These are phyloP conservation scores for Okamejei kenojei DNA, from an alignment of 2,797 vertebrate genomes.

Conservation along the genomic window DNA sequence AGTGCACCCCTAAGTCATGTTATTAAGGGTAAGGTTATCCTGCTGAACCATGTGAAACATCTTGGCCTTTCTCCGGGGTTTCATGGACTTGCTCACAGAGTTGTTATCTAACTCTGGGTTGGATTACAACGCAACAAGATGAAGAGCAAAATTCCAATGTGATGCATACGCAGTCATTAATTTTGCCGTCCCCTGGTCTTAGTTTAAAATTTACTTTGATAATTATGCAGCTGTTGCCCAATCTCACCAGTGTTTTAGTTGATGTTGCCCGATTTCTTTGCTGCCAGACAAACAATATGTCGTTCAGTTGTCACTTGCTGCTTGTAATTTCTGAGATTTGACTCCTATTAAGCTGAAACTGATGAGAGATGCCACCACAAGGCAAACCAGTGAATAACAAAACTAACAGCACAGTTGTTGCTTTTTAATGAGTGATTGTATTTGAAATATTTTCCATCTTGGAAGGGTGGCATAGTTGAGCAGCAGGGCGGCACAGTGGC, in stretches of 20 bases:
- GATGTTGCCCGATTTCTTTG: neutral
- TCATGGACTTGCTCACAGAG: neutral
- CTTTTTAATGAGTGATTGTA: neutral
- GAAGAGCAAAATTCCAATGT: neutral
- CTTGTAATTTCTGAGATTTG: neutral
- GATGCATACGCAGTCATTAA: neutral
- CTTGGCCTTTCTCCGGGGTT: neutral
- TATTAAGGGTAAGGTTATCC: neutral
- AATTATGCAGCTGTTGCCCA: neutral
- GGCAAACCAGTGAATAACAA: neutral
- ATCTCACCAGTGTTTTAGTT: neutral
- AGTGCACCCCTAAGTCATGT: neutral
- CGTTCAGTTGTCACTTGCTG: neutral
- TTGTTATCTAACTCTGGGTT: neutral
- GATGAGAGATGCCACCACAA: neutral
- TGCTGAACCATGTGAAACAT: neutral
- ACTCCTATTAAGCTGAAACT: neutral
- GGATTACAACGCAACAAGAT: neutral
- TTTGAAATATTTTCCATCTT: neutral
- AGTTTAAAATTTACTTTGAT: neutral
- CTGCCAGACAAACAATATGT: neutral
- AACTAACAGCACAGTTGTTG: neutral
- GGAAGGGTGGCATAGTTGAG: too few species aligned
- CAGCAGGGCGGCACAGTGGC: too few species aligned
- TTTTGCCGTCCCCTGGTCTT: neutral